These are phyloP conservation scores for Drosophila hamatofila DNA, from an alignment of 2,888 invertebrate genomes.

Conservation along the genomic window DNA sequence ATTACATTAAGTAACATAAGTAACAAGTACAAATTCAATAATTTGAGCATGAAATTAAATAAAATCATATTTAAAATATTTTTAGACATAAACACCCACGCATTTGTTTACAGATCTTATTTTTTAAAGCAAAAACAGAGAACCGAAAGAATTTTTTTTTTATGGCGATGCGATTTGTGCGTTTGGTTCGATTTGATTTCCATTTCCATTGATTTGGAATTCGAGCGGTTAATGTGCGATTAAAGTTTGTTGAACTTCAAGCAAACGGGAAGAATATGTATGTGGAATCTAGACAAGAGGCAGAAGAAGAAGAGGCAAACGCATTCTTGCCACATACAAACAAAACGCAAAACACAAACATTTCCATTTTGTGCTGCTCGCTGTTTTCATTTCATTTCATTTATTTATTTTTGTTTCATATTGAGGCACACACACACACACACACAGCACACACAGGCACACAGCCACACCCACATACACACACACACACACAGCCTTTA, in stretches of 20 bases:
- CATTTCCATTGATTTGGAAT: constrained; percentile 60
- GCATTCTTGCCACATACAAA: constrained; percentile 64
- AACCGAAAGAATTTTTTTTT: constrained; percentile 9
- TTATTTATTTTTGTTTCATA: constrained; percentile 53
- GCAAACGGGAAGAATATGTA: constrained; percentile 23
- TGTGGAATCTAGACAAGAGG: constrained; percentile 3
- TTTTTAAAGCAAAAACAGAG: constrained; percentile 19
- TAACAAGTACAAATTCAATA: too few species aligned
- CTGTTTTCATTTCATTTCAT: constrained; percentile 40
- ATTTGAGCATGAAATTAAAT: background rate
- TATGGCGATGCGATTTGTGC: constrained; percentile 43
- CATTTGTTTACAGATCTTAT: constrained; percentile 33
- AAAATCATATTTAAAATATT: constrained; percentile 24
- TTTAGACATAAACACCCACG: background rate
- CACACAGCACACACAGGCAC: constrained; percentile 8
- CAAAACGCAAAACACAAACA: constrained; percentile 67
- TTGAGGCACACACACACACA: constrained; percentile 40
- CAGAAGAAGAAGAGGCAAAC: constrained; percentile 18
- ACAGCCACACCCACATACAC: constrained; percentile 4
- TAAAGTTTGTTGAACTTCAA: constrained; percentile 72
- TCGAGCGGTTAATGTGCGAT: constrained; percentile 66
- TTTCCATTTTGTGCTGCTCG: constrained; percentile 42
- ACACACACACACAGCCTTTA: constrained; percentile 3
- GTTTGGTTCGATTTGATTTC: constrained; percentile 46
- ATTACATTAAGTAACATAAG: background rate